A percentile compares a stretch with the other conserved stretches of the same genome.
Evolutionary conservation across 1,140 invertebrate species (phyloP).

Genomic region (Zaprionus davidi): DNA sequence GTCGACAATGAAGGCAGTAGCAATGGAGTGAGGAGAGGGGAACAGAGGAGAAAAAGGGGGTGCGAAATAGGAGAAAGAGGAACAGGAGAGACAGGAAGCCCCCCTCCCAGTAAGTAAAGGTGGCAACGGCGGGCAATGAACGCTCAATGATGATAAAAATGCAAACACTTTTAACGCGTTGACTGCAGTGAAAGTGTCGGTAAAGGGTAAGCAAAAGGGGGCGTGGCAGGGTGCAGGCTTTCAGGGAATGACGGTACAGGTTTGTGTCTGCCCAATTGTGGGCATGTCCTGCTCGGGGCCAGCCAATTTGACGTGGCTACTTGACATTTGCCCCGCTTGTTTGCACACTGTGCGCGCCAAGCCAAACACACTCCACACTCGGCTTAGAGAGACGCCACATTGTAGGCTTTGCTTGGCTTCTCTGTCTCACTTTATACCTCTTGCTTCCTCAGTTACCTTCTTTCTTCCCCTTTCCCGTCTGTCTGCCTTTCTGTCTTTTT

Average conservation of each 20-base stretch:
- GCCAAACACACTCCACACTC: slow-evolving; percentile 26
- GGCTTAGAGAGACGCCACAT: not conserved
- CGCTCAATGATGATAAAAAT: slow-evolving; percentile 61
- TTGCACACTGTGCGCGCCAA: slow-evolving; percentile 61
- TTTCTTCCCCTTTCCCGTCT: not conserved
- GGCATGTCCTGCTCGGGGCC: slow-evolving; percentile 23
- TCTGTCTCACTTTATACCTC: not conserved
- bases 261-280: slow-evolving; percentile 64
- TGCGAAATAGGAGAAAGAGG: not conserved
- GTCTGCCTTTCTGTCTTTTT: not conserved
- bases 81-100: not conserved
- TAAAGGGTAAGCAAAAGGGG: not conserved
- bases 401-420: not conserved
- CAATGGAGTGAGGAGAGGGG: slow-evolving; percentile 21
- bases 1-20: slow-evolving; percentile 40
- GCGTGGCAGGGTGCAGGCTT: not conserved
- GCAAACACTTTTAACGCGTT: slow-evolving; percentile 66
- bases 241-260: not conserved
- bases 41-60: not conserved
- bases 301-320: slow-evolving; percentile 80
- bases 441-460: too few species aligned
- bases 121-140: slow-evolving; percentile 10
- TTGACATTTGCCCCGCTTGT: slow-evolving; percentile 74
- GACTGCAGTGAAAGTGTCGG: slow-evolving; percentile 47
- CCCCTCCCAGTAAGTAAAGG: not conserved